Conservation (phyloP, 2,888 invertebrate species). For the Escarpia spicata region DNA sequence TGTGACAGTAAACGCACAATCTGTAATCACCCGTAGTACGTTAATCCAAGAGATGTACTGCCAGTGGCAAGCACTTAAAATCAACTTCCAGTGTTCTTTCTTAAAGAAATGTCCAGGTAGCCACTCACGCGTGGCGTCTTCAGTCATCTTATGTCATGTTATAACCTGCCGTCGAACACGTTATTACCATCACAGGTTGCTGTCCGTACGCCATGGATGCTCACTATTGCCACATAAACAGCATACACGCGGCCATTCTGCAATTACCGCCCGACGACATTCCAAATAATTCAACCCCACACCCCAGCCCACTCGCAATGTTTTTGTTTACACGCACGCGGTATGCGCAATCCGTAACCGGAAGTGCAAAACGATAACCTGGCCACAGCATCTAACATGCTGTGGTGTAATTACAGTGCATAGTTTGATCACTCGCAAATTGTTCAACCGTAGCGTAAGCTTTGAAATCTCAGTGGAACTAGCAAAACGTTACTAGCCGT, state of each 20-base stretch:
- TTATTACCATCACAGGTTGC: not conserved
- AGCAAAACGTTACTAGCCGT: too few species aligned
- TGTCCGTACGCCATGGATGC: slow-evolving; percentile 7
- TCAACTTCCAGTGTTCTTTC: not conserved
- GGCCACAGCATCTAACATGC: not conserved
- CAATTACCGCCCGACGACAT: not conserved
- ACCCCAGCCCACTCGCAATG: not conserved
- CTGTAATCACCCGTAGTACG: not conserved
- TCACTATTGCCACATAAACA: not conserved
- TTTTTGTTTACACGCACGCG: slow-evolving; percentile 14
- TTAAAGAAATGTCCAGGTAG: not conserved
- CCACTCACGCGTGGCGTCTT: not conserved
- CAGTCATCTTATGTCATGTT: not conserved
- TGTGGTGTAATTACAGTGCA: too few species aligned
- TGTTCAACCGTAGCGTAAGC: too few species aligned
- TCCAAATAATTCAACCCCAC: not conserved
- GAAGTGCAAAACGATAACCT: slow-evolving; percentile 10
- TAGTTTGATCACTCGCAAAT: too few species aligned
- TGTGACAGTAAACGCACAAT: not conserved
- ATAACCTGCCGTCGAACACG: not conserved
- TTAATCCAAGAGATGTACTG: not conserved
- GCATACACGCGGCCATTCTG: not conserved
- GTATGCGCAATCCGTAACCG: not conserved
- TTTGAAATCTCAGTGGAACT: too few species aligned
- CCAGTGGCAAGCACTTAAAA: not conserved